Evolutionary conservation across 2,113 vertebrate species (phyloP).

Genomic region (Eulemur macaco): DNA sequence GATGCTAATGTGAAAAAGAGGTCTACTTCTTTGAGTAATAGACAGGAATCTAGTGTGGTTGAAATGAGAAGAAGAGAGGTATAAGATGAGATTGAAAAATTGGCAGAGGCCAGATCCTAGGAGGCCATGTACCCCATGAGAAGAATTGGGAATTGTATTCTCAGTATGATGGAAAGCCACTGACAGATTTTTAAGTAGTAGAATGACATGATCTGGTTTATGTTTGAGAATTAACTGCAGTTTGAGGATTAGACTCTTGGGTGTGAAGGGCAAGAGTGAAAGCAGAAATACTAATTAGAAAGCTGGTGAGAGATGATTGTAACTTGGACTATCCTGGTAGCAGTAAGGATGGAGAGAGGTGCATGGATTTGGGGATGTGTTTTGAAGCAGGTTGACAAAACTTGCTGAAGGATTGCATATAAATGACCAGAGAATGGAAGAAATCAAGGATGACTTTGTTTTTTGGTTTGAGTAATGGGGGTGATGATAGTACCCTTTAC

Average conservation of each 20-base stretch:
- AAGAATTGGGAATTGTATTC: not conserved
- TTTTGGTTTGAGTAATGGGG: not conserved
- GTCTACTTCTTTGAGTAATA: not conserved
- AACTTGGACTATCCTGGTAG: not conserved
- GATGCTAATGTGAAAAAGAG: not conserved
- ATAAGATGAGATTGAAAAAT: not conserved
- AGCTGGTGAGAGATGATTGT: not conserved
- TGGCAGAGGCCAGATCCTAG: not conserved
- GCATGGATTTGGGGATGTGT: not conserved
- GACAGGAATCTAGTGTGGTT: not conserved
- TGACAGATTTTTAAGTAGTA: not conserved
- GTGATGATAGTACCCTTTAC: not conserved
- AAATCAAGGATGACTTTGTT: not conserved
- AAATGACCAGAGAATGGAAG: not conserved
- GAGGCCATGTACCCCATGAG: not conserved
- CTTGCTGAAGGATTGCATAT: not conserved
- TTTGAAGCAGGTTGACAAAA: not conserved
- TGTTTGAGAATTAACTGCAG: not conserved
- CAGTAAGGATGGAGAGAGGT: not conserved
- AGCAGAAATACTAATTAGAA: not conserved
- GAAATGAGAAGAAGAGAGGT: not conserved
- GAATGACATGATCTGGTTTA: not conserved
- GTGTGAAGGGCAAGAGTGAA: not conserved
- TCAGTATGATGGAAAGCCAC: not conserved
- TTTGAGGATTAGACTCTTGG: not conserved